Evolutionary conservation across 2,888 invertebrate species (phyloP), one percentile per base, ranked within the genome.

Genomic region (Lasius platythorax): DNA sequence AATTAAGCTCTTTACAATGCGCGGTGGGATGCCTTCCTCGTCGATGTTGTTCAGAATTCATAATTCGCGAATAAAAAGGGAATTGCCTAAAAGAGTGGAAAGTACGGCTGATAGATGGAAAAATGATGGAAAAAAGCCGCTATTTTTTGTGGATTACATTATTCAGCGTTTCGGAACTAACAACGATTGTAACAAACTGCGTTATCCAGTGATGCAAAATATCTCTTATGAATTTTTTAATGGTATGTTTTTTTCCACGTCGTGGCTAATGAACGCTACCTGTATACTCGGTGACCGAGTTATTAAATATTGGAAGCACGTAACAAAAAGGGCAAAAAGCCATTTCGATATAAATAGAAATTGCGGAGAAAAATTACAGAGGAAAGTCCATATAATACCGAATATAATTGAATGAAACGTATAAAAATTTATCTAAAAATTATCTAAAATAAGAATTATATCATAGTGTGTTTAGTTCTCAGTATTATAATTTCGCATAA

Each of bases 201-300:
- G 72, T 81, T 81, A 81, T 61, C 79, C 79, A 81, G 72, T 70
- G 79, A 81, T 81, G 79, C 79, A 81, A 81, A 81, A 81, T 81
- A 81, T 81, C 79, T 81, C 79, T 81, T 81, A 81, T 81, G 79
- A 81, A 81, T 81, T 81, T 81, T 81, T 81, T 81, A 81, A 81
- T 81, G 79, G 79, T 81, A 46, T 81, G 79, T 46, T 81, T 81
- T 81, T 81, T 81, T 81, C 79, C 79, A 72, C 61, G 79, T 81
- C 72, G 72, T 61, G 46, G 79, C 79, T 81, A 81, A 81, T 81
- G 72, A 81, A 81, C 72, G 61, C 72, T 81, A 72, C 79, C 79
- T 81, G 61, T 81, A 53, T 53, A 81, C 72, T 72, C 79, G 79
- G 79, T 81, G 79, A 81, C 79, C 79, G 79, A 81, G 72, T 81